Base-by-base conservation (phyloP, 2,113 vertebrate species). In the Rana temporaria region DNA sequence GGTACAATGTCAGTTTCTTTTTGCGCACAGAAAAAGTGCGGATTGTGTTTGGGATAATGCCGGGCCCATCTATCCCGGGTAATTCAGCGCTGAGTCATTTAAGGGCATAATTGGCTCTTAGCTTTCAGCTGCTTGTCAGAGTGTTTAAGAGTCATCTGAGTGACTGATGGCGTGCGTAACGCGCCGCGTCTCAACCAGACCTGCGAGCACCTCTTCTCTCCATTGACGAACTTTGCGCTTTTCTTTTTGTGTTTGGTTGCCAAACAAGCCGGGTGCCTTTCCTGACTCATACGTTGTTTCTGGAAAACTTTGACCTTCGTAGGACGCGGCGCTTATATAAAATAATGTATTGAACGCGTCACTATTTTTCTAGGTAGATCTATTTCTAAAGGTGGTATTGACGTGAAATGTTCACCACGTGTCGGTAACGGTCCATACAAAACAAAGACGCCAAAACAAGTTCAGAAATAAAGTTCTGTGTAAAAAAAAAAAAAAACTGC, bases 61-160 rank as follows among this genome's bases (percentile, higher is more conserved):
- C 16, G 22, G 69, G 26, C 52, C 26, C 69, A 30, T 32, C 52
- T 4, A 3, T 24, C 8, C 2, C 1, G 11, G 70, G 69, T 24
- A 60, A 55, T 42, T 22, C 24, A 15, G 19, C 71, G 20, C 69
- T 20, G 71, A 22, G 56, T 74, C 30, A 34, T 74, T n/a, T 74
- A 34, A 74, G 71, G 71, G 16, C 71, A 38, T 74, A 74, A 74
- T 74, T 38, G 52, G 6, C 71, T 74, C 70, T 60, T 74, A 56
- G 71, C 71, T 74, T 60, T 38, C 26, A 20, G 71, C 24, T 24
- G 19, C 55, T 74, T 16, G 55, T 74, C 71, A 8, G 30, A 14
- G 11, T 56, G 12, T 55, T 74, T 38, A 18, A 14, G 55, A 74
- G 71, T 74, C 56, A 7, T 38, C 12, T 38, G 71, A 74, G 56